A percentile compares a stretch with the other conserved stretches of the same genome.
These are phyloP conservation scores for Lepus townsendii DNA, from an alignment of 2,797 vertebrate genomes.

Conservation along the genomic window DNA sequence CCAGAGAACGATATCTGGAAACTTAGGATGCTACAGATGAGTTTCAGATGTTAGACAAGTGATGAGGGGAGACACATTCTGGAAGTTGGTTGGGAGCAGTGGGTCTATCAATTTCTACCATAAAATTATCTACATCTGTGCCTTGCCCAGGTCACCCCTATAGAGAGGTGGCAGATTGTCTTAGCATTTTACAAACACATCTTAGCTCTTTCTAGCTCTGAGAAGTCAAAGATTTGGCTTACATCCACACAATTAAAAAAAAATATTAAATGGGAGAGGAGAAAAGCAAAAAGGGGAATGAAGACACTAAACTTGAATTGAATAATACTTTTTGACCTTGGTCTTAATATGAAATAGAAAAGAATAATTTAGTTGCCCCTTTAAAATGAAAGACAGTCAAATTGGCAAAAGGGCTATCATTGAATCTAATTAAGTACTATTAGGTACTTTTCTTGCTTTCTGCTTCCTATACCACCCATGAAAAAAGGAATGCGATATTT, in stretches of 20 bases:
- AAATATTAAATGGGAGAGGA: neutral
- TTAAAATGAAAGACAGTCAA: neutral
- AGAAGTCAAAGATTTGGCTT: neutral
- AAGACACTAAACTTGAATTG: neutral
- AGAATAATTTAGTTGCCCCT: neutral
- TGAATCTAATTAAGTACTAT: neutral
- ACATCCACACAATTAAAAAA: neutral
- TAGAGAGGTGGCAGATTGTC: neutral
- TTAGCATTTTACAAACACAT: neutral
- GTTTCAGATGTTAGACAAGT: neutral
- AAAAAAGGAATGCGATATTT: neutral
- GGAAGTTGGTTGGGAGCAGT: neutral
- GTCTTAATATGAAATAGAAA: conserved; percentile 13
- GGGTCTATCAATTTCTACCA: neutral
- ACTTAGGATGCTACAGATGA: neutral
- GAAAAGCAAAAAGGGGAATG: neutral
- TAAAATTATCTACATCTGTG: neutral
- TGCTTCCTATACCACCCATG: neutral
- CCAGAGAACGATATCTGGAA: neutral
- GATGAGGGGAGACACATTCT: neutral
- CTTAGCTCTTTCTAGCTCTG: neutral
- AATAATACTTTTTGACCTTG: neutral
- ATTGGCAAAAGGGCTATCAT: neutral
- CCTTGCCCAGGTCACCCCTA: neutral
- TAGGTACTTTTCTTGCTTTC: neutral